Conservation (phyloP, 2,797 vertebrate species). For the Girardinus metallicus region DNA sequence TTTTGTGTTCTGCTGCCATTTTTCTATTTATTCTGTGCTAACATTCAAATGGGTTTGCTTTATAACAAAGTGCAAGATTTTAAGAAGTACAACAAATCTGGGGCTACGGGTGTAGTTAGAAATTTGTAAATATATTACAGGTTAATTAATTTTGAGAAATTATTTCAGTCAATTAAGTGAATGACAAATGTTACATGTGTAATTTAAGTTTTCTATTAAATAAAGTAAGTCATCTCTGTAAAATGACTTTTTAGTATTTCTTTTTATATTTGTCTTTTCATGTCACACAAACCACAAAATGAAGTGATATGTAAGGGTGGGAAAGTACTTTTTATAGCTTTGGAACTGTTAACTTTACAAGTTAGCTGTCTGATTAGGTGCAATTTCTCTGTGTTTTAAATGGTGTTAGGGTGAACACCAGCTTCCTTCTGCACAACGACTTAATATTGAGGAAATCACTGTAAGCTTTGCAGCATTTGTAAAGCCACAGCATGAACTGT, state of each 20-base stretch:
- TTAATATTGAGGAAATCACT: slow-evolving; percentile 63
- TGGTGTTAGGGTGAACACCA: slow-evolving; percentile 41
- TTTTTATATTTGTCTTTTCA: background rate
- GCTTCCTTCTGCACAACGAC: slow-evolving; percentile 54
- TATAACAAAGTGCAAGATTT: background rate
- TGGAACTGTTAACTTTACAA: background rate
- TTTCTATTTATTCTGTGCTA: background rate
- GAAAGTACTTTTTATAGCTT: background rate
- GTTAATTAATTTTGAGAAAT: background rate
- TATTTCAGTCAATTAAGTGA: background rate
- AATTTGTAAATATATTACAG: background rate
- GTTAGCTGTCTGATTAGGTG: slow-evolving; percentile 8
- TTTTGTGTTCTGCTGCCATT: background rate
- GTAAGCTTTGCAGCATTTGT: slow-evolving; percentile 66
- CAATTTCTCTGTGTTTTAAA: slow-evolving; percentile 31
- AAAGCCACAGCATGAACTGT: slow-evolving; percentile 74
- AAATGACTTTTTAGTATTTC: background rate
- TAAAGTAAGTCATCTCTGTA: background rate
- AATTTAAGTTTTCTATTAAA: background rate
- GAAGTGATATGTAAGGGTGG: background rate
- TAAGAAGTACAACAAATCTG: background rate
- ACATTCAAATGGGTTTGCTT: background rate
- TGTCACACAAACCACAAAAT: background rate
- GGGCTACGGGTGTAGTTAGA: background rate
- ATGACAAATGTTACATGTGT: background rate